These are phyloP conservation scores for Macropodus opercularis DNA, from an alignment of 2,797 vertebrate genomes.

Conservation along the genomic window DNA sequence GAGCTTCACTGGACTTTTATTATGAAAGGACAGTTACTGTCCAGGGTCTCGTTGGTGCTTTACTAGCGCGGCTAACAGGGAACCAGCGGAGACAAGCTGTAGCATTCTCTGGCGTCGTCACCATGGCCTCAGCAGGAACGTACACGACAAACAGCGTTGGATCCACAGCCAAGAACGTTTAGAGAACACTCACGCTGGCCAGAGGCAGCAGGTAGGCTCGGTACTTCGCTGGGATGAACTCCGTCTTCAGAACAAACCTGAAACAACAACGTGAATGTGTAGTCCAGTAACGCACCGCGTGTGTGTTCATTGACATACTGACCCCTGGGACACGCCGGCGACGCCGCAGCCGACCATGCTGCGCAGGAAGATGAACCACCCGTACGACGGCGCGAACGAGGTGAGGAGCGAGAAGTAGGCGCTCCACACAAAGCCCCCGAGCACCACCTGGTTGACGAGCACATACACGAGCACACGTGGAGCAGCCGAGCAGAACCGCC, in stretches of 20 bases:
- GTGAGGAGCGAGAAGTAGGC: constrained; percentile 94
- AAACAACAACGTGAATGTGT: background rate
- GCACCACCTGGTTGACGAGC: constrained; percentile 83
- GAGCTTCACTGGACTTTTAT: too few relatives aligned
- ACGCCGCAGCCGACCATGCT: constrained; percentile 94
- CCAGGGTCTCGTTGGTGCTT: too few relatives aligned
- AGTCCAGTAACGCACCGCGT: background rate
- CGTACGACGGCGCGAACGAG: constrained; percentile 90
- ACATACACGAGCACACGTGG: too few relatives aligned
- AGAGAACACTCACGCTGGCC: constrained; percentile 83
- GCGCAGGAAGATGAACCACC: constrained; percentile 94
- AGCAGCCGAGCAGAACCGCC: too few relatives aligned
- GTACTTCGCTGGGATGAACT: constrained; percentile 91
- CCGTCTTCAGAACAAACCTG: constrained; percentile 93
- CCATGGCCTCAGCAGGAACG: too few relatives aligned
- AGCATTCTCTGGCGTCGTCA: too few relatives aligned
- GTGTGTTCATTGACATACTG: constrained; percentile 41
- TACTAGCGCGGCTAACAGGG: too few relatives aligned
- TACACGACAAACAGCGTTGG: background rate
- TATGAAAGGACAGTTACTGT: too few relatives aligned
- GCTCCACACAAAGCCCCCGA: constrained; percentile 90
- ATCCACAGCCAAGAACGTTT: background rate
- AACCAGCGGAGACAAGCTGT: too few relatives aligned
- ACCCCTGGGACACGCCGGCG: constrained; percentile 92
- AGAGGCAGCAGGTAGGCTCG: constrained; percentile 89